phyloP scores from a whole-genome alignment of 1,140 invertebrate genomes.

The Drosophila insularis region DNA sequence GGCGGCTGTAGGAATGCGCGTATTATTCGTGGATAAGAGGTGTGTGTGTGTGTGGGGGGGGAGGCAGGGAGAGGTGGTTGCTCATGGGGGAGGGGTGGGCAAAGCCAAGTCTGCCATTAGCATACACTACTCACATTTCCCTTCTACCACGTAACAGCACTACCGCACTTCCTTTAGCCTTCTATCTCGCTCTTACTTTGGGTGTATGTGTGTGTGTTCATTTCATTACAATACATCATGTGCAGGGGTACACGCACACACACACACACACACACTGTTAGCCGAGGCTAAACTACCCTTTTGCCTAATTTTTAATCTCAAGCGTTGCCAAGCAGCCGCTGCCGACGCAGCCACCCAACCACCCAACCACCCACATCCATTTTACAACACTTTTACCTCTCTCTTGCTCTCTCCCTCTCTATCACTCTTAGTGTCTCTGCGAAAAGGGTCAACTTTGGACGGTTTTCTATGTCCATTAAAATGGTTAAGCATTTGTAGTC shows the following conservation, averaged over 20 bases:
- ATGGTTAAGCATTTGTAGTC: slow-evolving; percentile 23
- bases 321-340: slow-evolving; percentile 56
- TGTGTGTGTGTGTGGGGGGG: too few relatives aligned
- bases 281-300: slow-evolving; percentile 70
- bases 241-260: slow-evolving; percentile 13
- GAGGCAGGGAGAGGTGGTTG: not conserved
- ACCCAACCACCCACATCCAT: slow-evolving; percentile 8
- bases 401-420: not conserved
- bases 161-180: not conserved
- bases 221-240: slow-evolving; percentile 72
- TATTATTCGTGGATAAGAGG: slow-evolving; percentile 17
- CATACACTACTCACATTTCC: slow-evolving; percentile 77
- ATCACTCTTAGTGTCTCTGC: not conserved
- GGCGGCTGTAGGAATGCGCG: slow-evolving; percentile 10
- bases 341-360: slow-evolving; percentile 18
- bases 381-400: not conserved
- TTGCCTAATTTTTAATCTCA: slow-evolving; percentile 79
- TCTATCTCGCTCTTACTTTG: not conserved
- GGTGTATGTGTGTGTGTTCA: slow-evolving; percentile 54
- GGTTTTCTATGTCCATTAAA: slow-evolving; percentile 34
- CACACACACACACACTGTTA: not conserved
- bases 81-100: slow-evolving; percentile 5
- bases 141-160: not conserved
- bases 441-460: slow-evolving; percentile 13
- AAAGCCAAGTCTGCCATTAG: slow-evolving; percentile 65